Percentiles rank a stretch among this genome's conserved stretches.
These are phyloP conservation scores for Lepidurus apus DNA, from an alignment of 1,140 invertebrate genomes.

Conservation along the genomic window DNA sequence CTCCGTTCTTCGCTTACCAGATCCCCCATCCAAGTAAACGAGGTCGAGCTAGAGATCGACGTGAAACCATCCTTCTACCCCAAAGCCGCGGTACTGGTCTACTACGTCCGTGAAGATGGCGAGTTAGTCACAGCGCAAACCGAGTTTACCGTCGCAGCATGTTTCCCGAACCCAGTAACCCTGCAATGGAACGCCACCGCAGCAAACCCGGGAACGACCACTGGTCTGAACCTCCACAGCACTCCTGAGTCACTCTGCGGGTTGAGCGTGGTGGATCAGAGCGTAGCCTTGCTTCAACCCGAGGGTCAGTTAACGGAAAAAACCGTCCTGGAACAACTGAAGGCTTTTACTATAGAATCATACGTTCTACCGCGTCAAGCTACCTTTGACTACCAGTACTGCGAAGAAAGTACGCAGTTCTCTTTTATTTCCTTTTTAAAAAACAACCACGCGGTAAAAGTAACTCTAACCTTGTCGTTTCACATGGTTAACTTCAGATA, in stretches of 20 bases:
- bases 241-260: slow-evolving; percentile 24
- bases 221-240: neutral
- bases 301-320: neutral
- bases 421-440: slow-evolving; percentile 27
- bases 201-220: neutral
- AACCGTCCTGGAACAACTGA: neutral
- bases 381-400: slow-evolving; percentile 18
- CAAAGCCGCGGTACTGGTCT: neutral
- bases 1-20: neutral
- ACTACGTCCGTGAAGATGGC: neutral
- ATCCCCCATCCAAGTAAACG: neutral
- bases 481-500: too few species aligned
- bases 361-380: neutral
- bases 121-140: neutral
- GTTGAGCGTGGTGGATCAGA: slow-evolving; percentile 10
- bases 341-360: neutral
- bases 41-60: neutral
- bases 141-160: neutral
- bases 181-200: neutral
- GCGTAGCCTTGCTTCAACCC: slow-evolving; percentile 3
- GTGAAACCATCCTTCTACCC: neutral
- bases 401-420: slow-evolving; percentile 33
- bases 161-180: slow-evolving; percentile 1
- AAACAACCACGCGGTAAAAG: too few species aligned
- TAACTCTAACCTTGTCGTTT: too few species aligned